Percentiles rank a stretch among this genome's conserved stretches.
These are phyloP conservation scores for Melieria picta DNA, from an alignment of 2,888 invertebrate genomes.

Conservation along the genomic window DNA sequence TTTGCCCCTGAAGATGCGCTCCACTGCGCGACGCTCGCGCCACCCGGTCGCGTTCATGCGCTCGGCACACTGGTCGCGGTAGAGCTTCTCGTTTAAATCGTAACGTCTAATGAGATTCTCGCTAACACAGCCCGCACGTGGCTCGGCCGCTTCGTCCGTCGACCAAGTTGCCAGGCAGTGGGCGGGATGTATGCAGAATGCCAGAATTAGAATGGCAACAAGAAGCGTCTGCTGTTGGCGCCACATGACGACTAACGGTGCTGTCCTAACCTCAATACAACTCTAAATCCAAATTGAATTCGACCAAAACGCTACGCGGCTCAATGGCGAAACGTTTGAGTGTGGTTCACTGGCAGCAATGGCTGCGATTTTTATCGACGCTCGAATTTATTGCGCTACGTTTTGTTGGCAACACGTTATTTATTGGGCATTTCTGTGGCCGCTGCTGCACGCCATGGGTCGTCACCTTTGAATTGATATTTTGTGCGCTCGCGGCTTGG, in stretches of 20 bases:
- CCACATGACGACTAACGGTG: no score
- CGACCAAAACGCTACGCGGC: no score
- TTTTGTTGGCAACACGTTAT: slow-evolving; percentile 34
- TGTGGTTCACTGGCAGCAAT: background rate
- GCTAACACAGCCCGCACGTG: slow-evolving; percentile 32
- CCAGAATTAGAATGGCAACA: background rate
- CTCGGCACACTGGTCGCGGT: slow-evolving; percentile 12
- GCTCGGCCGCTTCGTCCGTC: background rate
- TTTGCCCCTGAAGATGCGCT: slow-evolving; percentile 70
- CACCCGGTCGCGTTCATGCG: slow-evolving; percentile 24
- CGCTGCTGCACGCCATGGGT: slow-evolving; percentile 46
- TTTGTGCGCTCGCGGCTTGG: background rate
- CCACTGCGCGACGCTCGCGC: slow-evolving; percentile 62
- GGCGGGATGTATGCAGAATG: background rate
- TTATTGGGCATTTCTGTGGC: slow-evolving; percentile 29
- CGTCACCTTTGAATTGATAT: slow-evolving; percentile 43
- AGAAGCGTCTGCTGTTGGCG: no score
- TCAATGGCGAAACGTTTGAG: no score
- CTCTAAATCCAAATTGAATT: no score
- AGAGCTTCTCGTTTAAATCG: slow-evolving; percentile 42
- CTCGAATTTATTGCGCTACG: slow-evolving; percentile 22
- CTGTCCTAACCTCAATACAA: no score
- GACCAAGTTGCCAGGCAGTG: background rate
- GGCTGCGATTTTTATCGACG: slow-evolving; percentile 39
- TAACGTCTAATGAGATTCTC: slow-evolving; percentile 38